Conservation (phyloP, 23 tunicate species). For the Trididemnum clinides region DNA sequence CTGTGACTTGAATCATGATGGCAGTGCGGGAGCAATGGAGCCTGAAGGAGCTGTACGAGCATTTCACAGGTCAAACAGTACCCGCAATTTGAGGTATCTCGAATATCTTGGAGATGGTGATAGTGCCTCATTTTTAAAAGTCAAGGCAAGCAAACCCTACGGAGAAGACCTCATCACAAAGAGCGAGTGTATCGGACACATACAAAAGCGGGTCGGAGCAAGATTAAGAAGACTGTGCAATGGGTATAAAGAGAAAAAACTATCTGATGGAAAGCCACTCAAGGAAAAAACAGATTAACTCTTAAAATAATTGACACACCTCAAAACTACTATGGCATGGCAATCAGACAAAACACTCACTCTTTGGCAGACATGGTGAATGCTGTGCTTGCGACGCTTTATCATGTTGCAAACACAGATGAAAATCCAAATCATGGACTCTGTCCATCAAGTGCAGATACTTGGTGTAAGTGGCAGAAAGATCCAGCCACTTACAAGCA, state of each 20-base stretch:
- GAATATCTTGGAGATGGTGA: conserved; percentile 1
- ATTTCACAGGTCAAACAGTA: neutral
- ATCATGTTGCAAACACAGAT: conserved; percentile 11
- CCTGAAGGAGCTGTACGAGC: neutral
- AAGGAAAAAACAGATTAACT: neutral
- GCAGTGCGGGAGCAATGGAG: neutral
- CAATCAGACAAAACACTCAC: neutral
- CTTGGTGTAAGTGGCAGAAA: conserved; percentile 18
- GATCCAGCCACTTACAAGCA: conserved; percentile 1
- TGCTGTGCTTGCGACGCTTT: neutral
- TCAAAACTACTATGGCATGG: conserved; percentile 6
- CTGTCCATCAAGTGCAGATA: neutral
- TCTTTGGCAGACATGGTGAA: neutral
- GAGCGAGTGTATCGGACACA: neutral
- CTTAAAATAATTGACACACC: neutral
- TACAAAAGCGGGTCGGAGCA: neutral
- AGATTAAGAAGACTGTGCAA: neutral
- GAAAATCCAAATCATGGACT: conserved; percentile 1
- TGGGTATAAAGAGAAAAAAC: neutral
- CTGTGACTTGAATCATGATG: conserved; percentile 1
- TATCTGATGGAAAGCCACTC: neutral
- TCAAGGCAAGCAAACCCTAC: neutral
- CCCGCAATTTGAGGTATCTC: neutral
- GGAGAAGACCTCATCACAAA: neutral
- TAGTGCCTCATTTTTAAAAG: neutral